A percentile compares a stretch with the other conserved stretches of the same genome.
phyloP scores from a whole-genome alignment of 2,797 vertebrate genomes.

The Sebastes umbrosus region DNA sequence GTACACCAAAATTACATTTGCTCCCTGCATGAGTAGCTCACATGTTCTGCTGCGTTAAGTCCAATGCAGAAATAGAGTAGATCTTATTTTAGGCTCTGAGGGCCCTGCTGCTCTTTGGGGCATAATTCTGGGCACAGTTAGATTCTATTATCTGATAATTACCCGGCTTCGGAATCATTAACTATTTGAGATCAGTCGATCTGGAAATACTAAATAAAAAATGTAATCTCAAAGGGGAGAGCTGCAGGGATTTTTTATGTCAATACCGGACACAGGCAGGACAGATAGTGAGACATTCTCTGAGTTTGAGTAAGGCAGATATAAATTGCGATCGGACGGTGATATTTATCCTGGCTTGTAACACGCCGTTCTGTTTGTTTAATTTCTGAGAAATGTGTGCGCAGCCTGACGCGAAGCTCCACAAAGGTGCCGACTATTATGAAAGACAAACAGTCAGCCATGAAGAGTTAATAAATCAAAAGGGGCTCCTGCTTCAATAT shows the following conservation, averaged over 20 bases:
- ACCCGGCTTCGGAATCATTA: conserved; percentile 24
- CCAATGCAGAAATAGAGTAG: conserved; percentile 31
- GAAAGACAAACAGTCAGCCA: conserved; percentile 27
- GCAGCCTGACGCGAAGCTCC: conserved; percentile 6
- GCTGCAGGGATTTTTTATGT: conserved; percentile 23
- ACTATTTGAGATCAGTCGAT: conserved; percentile 60
- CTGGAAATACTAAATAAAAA: conserved; percentile 29
- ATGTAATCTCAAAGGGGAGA: conserved; percentile 21
- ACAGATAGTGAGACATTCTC: conserved; percentile 23
- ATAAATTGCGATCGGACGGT: conserved; percentile 3
- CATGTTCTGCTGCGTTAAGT: conserved; percentile 17
- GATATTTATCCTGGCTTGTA: conserved; percentile 26
- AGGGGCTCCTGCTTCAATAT: neutral
- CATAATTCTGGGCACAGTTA: conserved; percentile 38
- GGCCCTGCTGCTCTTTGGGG: conserved; percentile 12
- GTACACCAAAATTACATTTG: conserved; percentile 1
- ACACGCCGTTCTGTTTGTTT: conserved; percentile 16
- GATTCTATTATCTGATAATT: conserved; percentile 68
- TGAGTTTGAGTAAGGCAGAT: conserved; percentile 32
- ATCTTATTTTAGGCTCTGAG: conserved; percentile 45
- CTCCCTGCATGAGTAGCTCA: neutral
- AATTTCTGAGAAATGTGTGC: conserved; percentile 18
- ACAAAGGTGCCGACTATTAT: conserved; percentile 11
- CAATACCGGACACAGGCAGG: conserved; percentile 36
- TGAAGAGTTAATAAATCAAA: conserved; percentile 37